Evolutionary conservation across 1,140 invertebrate genomes (phyloP).

Genomic region (Eulimnadia texana): DNA sequence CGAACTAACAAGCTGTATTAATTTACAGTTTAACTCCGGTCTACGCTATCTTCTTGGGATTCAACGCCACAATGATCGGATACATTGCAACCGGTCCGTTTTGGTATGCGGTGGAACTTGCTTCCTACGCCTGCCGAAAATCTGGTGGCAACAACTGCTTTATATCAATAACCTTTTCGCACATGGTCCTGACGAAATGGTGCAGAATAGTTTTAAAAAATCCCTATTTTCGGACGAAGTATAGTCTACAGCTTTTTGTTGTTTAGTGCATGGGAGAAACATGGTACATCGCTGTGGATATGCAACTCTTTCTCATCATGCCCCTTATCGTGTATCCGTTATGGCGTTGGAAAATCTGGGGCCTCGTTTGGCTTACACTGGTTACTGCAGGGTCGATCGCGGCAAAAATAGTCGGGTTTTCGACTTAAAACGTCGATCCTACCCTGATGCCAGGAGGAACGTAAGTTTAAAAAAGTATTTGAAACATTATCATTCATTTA

Average conservation of each 20-base stretch:
- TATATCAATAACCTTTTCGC: constrained; percentile 16
- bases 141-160: constrained; percentile 39
- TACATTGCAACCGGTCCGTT: constrained; percentile 49
- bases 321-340: constrained; percentile 13
- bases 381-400: constrained; percentile 4
- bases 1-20: constrained; percentile 14
- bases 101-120: constrained; percentile 45
- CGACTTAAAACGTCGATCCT: no score
- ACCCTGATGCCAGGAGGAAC: no score
- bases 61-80: constrained; percentile 51
- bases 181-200: neutral
- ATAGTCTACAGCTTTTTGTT: neutral
- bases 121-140: constrained; percentile 41
- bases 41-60: constrained; percentile 66
- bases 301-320: constrained; percentile 13
- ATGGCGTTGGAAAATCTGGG: constrained; percentile 8
- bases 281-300: constrained; percentile 16
- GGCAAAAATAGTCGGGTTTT: no score
- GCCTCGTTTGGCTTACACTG: neutral
- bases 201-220: neutral
- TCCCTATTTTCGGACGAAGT: neutral
- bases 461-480: no score
- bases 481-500: no score
- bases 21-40: constrained; percentile 54
- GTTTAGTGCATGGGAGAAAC: constrained; percentile 15